Evolutionary conservation across 2,888 invertebrate genomes (phyloP), one percentile per base, ranked within the genome.

Genomic region (Pocota personata): DNA sequence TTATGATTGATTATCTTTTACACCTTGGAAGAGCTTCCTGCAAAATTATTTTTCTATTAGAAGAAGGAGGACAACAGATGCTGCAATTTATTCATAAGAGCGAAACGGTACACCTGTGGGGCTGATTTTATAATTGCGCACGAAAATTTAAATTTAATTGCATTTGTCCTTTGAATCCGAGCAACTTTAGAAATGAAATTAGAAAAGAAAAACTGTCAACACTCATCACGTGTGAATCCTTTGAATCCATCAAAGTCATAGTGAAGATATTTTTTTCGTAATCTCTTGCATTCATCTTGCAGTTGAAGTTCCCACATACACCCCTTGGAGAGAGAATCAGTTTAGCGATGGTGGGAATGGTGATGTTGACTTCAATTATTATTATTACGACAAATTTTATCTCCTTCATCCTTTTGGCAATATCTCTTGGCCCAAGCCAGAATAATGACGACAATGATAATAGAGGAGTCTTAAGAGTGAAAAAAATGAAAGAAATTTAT

Each of bases 381-480:
- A 75, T 79, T 79, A 80, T 84, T 84, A 76, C 84, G 75, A 84
- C 84, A 84, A 79, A 84, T 84, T 84, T 75, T 84, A 79, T 84
- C 80, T 71, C 37, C 46, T 58, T 46, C 58, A 80, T 80, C 58
- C 66, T 80, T 72, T 79, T 79, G 79, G 79, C 62, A 79, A 58
- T 84, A 71, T 84, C 46, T 64, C 62, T 69, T 78, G 48, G 78
- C 7, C 62, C 73, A 83, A 67, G 75, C 69, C 48, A 78, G 69
- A 79, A 58, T 84, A 84, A 84, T 79, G 79, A 64, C 69, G 50
- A 69, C 73, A 69, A 64, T 48, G 75, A 69, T 69, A 84, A 73
- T 83, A 72, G 48, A 69, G 30, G 46, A 43, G 30, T 37, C 30
- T 46, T 40, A 8, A 16, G 40, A 32, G 30, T n/a, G 24, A 48